These are phyloP conservation scores for Bombus pascuorum DNA, from an alignment of 1,140 invertebrate species.

Conservation along the genomic window DNA sequence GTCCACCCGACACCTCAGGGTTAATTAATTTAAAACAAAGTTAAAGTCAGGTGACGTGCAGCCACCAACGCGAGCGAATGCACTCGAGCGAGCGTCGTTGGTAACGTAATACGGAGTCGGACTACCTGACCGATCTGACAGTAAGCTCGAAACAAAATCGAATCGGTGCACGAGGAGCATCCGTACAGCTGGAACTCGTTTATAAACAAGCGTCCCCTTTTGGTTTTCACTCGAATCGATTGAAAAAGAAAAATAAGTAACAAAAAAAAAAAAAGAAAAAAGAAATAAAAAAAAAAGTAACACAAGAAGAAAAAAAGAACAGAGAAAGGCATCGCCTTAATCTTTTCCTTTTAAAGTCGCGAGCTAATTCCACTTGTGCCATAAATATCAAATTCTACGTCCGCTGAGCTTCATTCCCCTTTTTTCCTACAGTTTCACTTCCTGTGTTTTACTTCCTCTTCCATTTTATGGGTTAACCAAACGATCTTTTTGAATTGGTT, in stretches of 20 bases:
- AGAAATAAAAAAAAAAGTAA: not conserved
- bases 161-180: slow-evolving; percentile 50
- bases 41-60: slow-evolving; percentile 70
- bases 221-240: not conserved
- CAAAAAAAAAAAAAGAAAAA: not conserved
- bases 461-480: slow-evolving; percentile 4
- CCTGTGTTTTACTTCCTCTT: not conserved
- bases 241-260: not conserved
- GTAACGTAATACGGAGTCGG: slow-evolving; percentile 72
- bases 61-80: slow-evolving; percentile 58
- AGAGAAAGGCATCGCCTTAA: not conserved
- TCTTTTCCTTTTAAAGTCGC: not conserved
- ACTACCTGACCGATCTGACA: slow-evolving; percentile 71
- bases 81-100: slow-evolving; percentile 61
- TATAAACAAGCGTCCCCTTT: not conserved
- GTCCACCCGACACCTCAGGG: slow-evolving; percentile 58
- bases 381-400: not conserved
- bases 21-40: slow-evolving; percentile 68
- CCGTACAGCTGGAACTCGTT: slow-evolving; percentile 3
- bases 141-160: slow-evolving; percentile 67
- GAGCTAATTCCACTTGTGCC: not conserved
- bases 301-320: not conserved
- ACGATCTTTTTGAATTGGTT: not conserved
- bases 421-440: too few species aligned
- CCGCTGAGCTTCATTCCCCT: too few species aligned